Conservation (phyloP, 1,140 invertebrate species). For the Myzus persicae region DNA sequence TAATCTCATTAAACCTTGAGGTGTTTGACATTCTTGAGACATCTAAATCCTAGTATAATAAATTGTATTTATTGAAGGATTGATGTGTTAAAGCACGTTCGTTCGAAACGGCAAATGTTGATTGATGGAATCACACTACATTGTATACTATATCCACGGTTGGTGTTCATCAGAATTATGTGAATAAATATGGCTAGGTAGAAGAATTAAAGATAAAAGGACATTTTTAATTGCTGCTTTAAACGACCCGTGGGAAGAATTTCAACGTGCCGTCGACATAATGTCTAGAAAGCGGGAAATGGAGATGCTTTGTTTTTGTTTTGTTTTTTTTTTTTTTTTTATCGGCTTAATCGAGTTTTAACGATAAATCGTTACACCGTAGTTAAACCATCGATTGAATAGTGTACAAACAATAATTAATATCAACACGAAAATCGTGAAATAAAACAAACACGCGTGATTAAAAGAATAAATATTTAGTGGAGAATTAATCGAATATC, state of each 20-base stretch:
- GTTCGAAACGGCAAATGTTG: background rate
- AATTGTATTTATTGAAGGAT: background rate
- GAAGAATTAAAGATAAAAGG: constrained; percentile 4
- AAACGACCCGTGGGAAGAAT: background rate
- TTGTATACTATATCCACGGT: background rate
- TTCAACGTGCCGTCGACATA: background rate
- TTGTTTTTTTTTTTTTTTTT: too few relatives aligned
- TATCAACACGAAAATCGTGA: background rate
- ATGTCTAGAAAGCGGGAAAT: background rate
- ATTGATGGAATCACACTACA: background rate
- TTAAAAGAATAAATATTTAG: background rate
- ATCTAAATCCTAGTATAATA: background rate
- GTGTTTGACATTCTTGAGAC: background rate
- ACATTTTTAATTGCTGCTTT: background rate
- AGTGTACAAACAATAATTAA: background rate
- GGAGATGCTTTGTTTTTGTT: too few relatives aligned
- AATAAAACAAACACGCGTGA: background rate
- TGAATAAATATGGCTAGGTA: background rate
- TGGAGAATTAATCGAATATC: background rate
- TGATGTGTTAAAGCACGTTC: background rate
- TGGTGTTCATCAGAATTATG: background rate
- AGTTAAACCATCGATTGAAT: background rate
- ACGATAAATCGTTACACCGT: background rate
- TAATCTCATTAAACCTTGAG: background rate
- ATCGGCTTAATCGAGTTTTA: background rate